A percentile compares a stretch with the other conserved stretches of the same genome.
These are phyloP conservation scores for Drosophila leontia DNA, from an alignment of 1,140 invertebrate species.

Conservation along the genomic window DNA sequence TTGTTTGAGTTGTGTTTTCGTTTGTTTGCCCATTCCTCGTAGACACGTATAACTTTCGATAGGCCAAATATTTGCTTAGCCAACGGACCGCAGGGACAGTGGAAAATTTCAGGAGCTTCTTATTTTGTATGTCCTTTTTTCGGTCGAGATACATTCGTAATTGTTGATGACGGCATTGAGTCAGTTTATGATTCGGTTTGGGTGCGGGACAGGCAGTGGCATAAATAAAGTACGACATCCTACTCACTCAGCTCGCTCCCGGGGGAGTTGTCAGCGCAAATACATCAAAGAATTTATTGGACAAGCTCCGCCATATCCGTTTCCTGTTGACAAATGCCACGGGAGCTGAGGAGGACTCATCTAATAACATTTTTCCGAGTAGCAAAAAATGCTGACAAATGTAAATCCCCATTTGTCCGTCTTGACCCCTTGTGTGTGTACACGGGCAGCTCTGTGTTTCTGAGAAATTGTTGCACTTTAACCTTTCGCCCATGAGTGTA, in stretches of 20 bases:
- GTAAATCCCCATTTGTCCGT: slow-evolving; percentile 37
- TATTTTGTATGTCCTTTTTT: slow-evolving; percentile 35
- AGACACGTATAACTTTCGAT: slow-evolving; percentile 47
- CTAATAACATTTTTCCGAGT: slow-evolving; percentile 32
- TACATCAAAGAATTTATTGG: slow-evolving; percentile 58
- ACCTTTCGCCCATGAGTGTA: slow-evolving; percentile 40
- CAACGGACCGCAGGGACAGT: slow-evolving; percentile 18
- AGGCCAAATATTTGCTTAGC: slow-evolving; percentile 42
- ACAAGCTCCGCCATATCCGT: slow-evolving; percentile 51
- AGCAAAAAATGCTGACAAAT: slow-evolving; percentile 40
- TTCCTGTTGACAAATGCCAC: slow-evolving; percentile 48
- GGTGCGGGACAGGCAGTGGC: slow-evolving; percentile 21
- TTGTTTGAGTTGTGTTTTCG: slow-evolving; percentile 39
- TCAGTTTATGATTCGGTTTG: slow-evolving; percentile 37
- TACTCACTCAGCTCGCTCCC: slow-evolving; percentile 13
- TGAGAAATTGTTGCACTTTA: slow-evolving; percentile 39
- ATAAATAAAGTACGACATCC: slow-evolving; percentile 37
- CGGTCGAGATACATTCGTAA: slow-evolving; percentile 38
- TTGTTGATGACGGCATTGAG: slow-evolving; percentile 51
- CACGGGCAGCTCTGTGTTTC: slow-evolving; percentile 4
- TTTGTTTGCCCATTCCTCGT: slow-evolving; percentile 35
- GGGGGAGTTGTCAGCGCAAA: slow-evolving; percentile 46
- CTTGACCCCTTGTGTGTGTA: slow-evolving; percentile 21
- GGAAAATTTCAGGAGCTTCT: slow-evolving; percentile 24
- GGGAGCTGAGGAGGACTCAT: slow-evolving; percentile 26